phyloP scores from a whole-genome alignment of 2,888 invertebrate genomes.

The Lochmaea crataegi region DNA sequence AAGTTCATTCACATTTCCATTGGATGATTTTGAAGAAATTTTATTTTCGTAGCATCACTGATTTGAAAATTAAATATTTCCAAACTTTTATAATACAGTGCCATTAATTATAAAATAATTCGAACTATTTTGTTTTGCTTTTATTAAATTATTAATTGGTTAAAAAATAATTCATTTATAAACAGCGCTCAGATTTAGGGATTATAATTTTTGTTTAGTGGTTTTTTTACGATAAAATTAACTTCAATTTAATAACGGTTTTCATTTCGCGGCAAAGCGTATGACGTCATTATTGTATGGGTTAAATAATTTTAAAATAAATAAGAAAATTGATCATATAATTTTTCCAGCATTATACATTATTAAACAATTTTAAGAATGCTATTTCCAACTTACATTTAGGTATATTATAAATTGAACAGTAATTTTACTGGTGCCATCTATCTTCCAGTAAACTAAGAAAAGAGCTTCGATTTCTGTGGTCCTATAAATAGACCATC shows the following conservation, averaged over 20 bases:
- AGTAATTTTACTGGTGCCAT: no score
- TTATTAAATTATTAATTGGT: constrained; percentile 20
- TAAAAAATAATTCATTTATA: constrained; percentile 30
- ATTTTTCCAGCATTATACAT: no score
- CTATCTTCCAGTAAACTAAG: no score
- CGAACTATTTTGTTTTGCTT: background rate
- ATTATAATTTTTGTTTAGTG: constrained; percentile 7
- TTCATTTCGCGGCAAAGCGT: background rate
- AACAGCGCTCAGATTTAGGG: constrained; percentile 14
- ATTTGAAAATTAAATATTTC: constrained; percentile 14
- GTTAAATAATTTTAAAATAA: background rate
- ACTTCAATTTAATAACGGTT: background rate
- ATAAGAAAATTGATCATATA: no score
- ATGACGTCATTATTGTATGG: background rate
- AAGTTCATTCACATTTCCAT: constrained; percentile 59
- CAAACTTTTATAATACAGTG: background rate
- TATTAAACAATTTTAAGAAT: no score
- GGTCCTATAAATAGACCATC: no score
- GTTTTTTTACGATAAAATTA: background rate
- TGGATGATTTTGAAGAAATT: constrained; percentile 44
- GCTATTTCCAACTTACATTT: no score
- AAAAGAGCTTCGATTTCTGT: no score
- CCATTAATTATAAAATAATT: background rate
- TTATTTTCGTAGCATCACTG: constrained; percentile 21
- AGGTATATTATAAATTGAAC: no score